phyloP scores from a whole-genome alignment of 2,888 invertebrate genomes.

The Athetis lepigone region DNA sequence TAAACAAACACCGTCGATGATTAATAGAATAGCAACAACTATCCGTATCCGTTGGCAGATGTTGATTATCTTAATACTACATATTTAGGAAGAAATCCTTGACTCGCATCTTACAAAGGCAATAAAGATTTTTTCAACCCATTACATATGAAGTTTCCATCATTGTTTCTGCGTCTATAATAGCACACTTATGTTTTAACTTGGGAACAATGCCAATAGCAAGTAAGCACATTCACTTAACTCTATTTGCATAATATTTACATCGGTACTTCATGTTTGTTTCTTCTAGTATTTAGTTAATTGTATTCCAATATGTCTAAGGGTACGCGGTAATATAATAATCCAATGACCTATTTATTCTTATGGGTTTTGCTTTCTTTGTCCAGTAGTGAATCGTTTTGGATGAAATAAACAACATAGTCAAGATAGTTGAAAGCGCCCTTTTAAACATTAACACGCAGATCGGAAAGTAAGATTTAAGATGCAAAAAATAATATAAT shows the following conservation, averaged over 20 bases:
- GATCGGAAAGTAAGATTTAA: too few relatives aligned
- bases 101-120: slow-evolving; percentile 20
- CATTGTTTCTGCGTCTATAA: slow-evolving; percentile 33
- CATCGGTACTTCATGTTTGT: background rate
- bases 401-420: too few relatives aligned
- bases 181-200: slow-evolving; percentile 20
- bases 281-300: background rate
- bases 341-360: background rate
- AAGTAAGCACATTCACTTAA: slow-evolving; percentile 13
- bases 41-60: background rate
- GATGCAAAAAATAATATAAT: too few relatives aligned
- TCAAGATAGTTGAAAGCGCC: too few relatives aligned
- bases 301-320: slow-evolving; percentile 11
- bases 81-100: slow-evolving; percentile 24
- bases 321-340: too few relatives aligned
- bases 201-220: slow-evolving; percentile 31
- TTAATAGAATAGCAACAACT: background rate
- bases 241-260: slow-evolving; percentile 20
- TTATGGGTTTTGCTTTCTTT: background rate
- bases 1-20: too few relatives aligned
- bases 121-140: slow-evolving; percentile 5
- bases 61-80: background rate
- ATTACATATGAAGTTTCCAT: slow-evolving; percentile 19
- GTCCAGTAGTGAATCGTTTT: too few relatives aligned
- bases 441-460: too few relatives aligned